These are phyloP conservation scores for Aelia acuminata DNA, from an alignment of 2,888 invertebrate species.

Conservation along the genomic window DNA sequence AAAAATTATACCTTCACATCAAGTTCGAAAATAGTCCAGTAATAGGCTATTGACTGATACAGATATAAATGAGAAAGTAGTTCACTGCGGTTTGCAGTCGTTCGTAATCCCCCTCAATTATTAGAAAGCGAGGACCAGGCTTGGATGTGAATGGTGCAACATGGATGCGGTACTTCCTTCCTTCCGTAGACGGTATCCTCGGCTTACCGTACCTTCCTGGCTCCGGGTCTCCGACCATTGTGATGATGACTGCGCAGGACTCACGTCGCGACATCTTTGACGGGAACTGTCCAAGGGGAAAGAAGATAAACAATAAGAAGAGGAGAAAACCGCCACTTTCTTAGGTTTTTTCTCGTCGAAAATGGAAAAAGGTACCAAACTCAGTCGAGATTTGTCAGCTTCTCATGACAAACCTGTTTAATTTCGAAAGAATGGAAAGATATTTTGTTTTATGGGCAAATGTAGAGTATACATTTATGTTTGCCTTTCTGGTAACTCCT, in stretches of 20 bases:
- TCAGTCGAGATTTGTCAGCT: not conserved
- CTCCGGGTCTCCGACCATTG: not conserved
- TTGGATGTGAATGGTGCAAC: not conserved
- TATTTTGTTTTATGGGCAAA: not conserved
- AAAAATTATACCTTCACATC: too few relatives aligned
- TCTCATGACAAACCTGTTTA: not conserved
- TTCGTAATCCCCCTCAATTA: not conserved
- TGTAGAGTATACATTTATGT: too few relatives aligned
- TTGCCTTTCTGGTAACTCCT: too few relatives aligned
- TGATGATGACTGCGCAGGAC: constrained; percentile 1
- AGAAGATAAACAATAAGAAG: not conserved
- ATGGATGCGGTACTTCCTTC: not conserved
- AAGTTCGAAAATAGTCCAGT: too few relatives aligned
- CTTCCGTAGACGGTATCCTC: not conserved
- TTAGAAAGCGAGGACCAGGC: not conserved
- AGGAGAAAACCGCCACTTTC: constrained; percentile 16
- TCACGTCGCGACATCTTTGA: not conserved
- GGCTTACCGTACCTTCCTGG: constrained; percentile 10
- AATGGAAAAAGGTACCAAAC: not conserved
- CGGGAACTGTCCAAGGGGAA: not conserved
- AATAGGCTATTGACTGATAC: not conserved
- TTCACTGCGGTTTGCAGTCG: not conserved
- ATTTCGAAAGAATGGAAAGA: not conserved
- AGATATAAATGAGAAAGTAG: not conserved
- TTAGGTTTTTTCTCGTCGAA: not conserved